These are phyloP conservation scores for Glaucomys volans DNA, from an alignment of 2,113 vertebrate species.

Conservation along the genomic window DNA sequence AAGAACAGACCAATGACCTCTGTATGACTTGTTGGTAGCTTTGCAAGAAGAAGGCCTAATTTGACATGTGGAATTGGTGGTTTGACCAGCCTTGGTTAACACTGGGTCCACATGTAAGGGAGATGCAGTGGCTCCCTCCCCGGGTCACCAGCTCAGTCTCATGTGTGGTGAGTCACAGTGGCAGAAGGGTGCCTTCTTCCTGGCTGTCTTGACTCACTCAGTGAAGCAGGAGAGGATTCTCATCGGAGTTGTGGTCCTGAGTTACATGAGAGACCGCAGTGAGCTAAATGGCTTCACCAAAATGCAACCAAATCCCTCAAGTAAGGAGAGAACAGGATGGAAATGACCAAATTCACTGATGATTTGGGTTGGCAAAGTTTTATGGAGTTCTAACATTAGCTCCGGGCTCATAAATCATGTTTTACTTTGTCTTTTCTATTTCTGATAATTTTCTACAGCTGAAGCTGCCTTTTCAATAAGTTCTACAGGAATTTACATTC, in stretches of 20 bases:
- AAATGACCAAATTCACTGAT: slow-evolving; percentile 71
- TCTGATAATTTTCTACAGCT: slow-evolving; percentile 4
- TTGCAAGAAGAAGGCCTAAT: slow-evolving; percentile 72
- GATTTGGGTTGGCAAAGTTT: slow-evolving; percentile 67
- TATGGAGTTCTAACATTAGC: slow-evolving; percentile 66
- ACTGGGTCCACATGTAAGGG: slow-evolving; percentile 66
- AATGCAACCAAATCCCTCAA: slow-evolving; percentile 77
- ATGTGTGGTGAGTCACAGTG: slow-evolving; percentile 75
- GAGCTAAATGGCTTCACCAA: slow-evolving; percentile 78
- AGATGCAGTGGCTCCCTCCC: background rate
- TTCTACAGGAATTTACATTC: slow-evolving; percentile 27
- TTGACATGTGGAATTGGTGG: slow-evolving; percentile 78
- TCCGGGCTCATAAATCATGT: slow-evolving; percentile 47
- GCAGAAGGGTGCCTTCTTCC: slow-evolving; percentile 71
- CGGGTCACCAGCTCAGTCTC: slow-evolving; percentile 60
- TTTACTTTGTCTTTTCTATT: slow-evolving; percentile 52
- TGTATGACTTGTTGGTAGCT: slow-evolving; percentile 73
- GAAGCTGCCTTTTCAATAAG: slow-evolving; percentile 23
- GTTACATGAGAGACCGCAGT: slow-evolving; percentile 61
- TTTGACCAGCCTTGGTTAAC: slow-evolving; percentile 67
- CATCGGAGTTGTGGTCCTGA: slow-evolving; percentile 64
- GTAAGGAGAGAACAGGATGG: slow-evolving; percentile 71
- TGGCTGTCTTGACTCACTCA: slow-evolving; percentile 80
- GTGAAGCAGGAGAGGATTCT: slow-evolving; percentile 66
- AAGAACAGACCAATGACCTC: slow-evolving; percentile 75